A percentile compares a stretch with the other conserved stretches of the same genome.
Conservation (phyloP, 2,888 invertebrate genomes). For the Ditula angustiorana region DNA sequence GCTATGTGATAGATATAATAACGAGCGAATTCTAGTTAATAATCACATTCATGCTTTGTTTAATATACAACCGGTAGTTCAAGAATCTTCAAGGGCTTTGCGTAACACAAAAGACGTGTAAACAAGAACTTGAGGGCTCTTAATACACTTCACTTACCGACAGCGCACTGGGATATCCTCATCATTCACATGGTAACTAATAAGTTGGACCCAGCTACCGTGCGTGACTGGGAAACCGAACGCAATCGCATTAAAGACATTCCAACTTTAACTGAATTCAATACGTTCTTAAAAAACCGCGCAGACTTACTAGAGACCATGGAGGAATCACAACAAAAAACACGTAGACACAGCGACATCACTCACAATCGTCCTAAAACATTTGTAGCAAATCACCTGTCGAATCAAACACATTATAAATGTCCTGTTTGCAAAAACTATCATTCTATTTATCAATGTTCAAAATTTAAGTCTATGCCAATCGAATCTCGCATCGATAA, state of each 20-base stretch:
- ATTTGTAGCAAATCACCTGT: slow-evolving; percentile 17
- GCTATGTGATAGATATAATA: no score
- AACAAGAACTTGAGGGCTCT: slow-evolving; percentile 29
- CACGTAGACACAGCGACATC: slow-evolving; percentile 2
- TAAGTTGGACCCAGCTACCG: slow-evolving; percentile 17
- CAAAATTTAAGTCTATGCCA: slow-evolving; percentile 40
- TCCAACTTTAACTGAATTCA: slow-evolving; percentile 18
- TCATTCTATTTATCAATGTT: slow-evolving; percentile 40
- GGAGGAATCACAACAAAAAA: slow-evolving; percentile 17
- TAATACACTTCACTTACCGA: slow-evolving; percentile 16
- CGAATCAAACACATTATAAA: slow-evolving; percentile 1
- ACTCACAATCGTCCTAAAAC: slow-evolving; percentile 23
- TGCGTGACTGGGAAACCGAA: slow-evolving; percentile 28
- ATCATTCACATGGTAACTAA: slow-evolving; percentile 25
- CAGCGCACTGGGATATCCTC: slow-evolving; percentile 32
- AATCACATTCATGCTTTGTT: no score
- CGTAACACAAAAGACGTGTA: slow-evolving; percentile 17
- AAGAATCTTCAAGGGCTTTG: slow-evolving; percentile 22
- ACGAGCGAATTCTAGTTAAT: no score
- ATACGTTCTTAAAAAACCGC: slow-evolving; percentile 28
- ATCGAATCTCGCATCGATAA: slow-evolving; percentile 31
- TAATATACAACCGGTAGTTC: slow-evolving; percentile 5
- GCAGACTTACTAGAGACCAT: slow-evolving; percentile 32
- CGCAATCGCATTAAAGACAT: slow-evolving; percentile 4
- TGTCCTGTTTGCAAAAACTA: slow-evolving; percentile 32